phyloP scores from a whole-genome alignment of 2,888 invertebrate genomes.

The Tromatobia lineatoria region DNA sequence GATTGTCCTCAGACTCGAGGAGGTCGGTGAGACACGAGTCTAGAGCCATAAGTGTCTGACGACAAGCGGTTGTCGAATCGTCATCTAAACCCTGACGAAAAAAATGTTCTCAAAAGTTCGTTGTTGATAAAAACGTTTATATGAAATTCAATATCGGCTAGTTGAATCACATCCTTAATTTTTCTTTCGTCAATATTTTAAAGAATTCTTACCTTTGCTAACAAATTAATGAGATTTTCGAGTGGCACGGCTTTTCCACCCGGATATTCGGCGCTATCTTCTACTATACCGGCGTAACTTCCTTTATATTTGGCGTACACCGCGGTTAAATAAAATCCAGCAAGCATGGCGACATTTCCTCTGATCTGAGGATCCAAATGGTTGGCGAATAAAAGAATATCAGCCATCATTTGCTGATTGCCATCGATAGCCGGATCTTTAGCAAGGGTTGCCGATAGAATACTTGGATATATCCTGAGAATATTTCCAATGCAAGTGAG shows the following conservation, averaged over 20 bases:
- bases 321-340: slow-evolving; percentile 89
- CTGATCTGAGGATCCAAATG: slow-evolving; percentile 94
- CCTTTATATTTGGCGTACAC: slow-evolving; percentile 86
- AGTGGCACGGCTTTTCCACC: slow-evolving; percentile 81
- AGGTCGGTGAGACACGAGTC: slow-evolving; percentile 88
- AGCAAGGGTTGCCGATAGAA: slow-evolving; percentile 88
- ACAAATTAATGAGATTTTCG: slow-evolving; percentile 86
- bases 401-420: slow-evolving; percentile 88
- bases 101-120: slow-evolving; percentile 12
- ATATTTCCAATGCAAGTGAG: slow-evolving; percentile 92
- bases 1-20: slow-evolving; percentile 88
- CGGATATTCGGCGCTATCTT: slow-evolving; percentile 72
- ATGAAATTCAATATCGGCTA: too few species aligned
- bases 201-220: slow-evolving; percentile 87
- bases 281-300: slow-evolving; percentile 83
- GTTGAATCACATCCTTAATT: neutral
- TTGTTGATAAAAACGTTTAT: too few species aligned
- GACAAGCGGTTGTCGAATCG: slow-evolving; percentile 91
- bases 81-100: slow-evolving; percentile 89
- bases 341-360: slow-evolving; percentile 90
- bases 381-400: slow-evolving; percentile 89
- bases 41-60: slow-evolving; percentile 90
- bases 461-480: slow-evolving; percentile 90
- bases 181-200: slow-evolving; percentile 49
- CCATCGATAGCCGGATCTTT: slow-evolving; percentile 75